Base-by-base conservation (phyloP, 2,113 vertebrate species). In the Siniperca chuatsi region DNA sequence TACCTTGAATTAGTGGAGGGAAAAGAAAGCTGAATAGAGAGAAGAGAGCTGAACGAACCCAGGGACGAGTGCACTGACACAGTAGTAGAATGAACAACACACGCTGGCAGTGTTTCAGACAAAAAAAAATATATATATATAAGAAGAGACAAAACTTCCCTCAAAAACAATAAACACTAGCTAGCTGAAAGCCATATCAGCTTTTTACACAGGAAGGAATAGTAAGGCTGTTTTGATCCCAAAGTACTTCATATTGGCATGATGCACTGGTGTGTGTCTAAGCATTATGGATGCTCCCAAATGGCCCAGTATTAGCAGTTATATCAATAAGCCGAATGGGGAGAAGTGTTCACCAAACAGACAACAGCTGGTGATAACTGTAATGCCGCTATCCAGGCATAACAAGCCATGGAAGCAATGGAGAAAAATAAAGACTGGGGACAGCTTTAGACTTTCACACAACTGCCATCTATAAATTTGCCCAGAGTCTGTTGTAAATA, bases 1-100 rank as follows among this genome's bases (percentile, higher is more conserved):
- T 84, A 91, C 87, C 85, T 89, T 67, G 72, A 88, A 95, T 95
- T 92, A 95, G 93, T 92, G 87, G 83, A 89, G 86, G 77, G 89
- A 52, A 77, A 85, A 75, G 42, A 46, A 76, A 69, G 89, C 81
- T 75, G 75, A 76, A 81, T 54, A 58, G 58, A 74, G 50, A 74
- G 64, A 61, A 40, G 48, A 67, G 66, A 82, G 81, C 72, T 82
- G 86, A 83, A 78, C 74, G 87, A 86, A 92, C 84, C 80, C 73
- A 25, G 72, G 79, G 85, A 87, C 9, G 42, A 78, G 83, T 48
- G 71, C 76, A 85, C 68, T 72, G 71, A 70, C 85, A 85, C 70
- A 87, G 89, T 58, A 91, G 89, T 70, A 93, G 80, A 78, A 60
- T 61, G 75, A 85, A 79, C 54, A 77, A 66, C 76, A 82, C 76